Evolutionary conservation across 2,113 vertebrate genomes (phyloP).

Genomic region (Hyla sarda): DNA sequence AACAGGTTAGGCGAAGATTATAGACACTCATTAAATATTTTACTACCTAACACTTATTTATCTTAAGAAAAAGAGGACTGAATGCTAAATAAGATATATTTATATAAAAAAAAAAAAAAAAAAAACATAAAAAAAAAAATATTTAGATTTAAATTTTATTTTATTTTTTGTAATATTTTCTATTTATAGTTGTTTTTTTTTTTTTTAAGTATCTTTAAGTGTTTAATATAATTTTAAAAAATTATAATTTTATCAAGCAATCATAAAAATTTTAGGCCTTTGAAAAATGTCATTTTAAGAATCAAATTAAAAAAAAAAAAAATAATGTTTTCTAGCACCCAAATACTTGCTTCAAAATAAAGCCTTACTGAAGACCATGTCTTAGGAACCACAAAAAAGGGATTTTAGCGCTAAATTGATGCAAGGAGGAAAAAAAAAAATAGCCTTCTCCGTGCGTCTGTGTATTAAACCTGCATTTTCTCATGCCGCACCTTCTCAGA

Average conservation of each 20-base stretch:
- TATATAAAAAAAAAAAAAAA: no score
- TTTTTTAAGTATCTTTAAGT: neutral
- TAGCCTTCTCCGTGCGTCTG: slow-evolving; percentile 8
- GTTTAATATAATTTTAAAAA: no score
- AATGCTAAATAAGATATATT: neutral
- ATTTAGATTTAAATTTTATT: neutral
- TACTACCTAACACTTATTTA: neutral
- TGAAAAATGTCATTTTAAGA: neutral
- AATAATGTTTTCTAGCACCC: neutral
- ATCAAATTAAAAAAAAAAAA: neutral
- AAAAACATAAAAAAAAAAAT: neutral
- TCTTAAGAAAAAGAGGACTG: neutral
- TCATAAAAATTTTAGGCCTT: no score
- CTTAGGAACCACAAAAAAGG: slow-evolving; percentile 41
- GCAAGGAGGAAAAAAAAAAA: slow-evolving; percentile 30
- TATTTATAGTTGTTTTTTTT: neutral
- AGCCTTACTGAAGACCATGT: neutral
- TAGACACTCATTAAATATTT: slow-evolving; percentile 19
- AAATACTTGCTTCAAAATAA: neutral
- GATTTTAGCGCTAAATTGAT: slow-evolving; percentile 42
- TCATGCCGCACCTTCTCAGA: slow-evolving; percentile 48
- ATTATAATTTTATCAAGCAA: no score
- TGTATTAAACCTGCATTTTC: slow-evolving; percentile 39
- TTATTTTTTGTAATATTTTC: neutral
- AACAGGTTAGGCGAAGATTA: slow-evolving; percentile 6